These are phyloP conservation scores for Corythaeola cristata DNA, from an alignment of 2,113 vertebrate species.

Conservation along the genomic window DNA sequence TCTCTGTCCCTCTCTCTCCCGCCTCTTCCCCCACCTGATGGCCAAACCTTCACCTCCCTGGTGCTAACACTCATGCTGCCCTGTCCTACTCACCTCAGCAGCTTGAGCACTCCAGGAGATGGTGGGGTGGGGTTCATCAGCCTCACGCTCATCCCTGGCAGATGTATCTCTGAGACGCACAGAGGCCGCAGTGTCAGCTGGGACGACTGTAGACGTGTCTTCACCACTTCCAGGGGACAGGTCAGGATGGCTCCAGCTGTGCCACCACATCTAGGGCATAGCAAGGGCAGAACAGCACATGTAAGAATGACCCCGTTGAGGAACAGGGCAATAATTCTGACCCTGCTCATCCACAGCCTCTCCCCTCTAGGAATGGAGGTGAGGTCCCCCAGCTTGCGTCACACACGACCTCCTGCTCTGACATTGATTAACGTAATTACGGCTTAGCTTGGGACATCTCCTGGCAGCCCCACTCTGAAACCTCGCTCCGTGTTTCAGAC, in stretches of 20 bases:
- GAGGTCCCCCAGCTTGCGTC: background rate
- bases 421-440: background rate
- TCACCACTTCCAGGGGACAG: slow-evolving; percentile 74
- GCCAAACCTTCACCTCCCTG: background rate
- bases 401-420: background rate
- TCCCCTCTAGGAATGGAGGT: background rate
- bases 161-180: slow-evolving; percentile 45
- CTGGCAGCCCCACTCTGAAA: slow-evolving; percentile 18
- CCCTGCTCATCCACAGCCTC: background rate
- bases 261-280: slow-evolving; percentile 59
- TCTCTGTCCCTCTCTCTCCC: background rate
- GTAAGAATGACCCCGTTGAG: background rate
- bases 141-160: slow-evolving; percentile 43
- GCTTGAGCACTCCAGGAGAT: slow-evolving; percentile 42
- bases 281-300: background rate
- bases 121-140: slow-evolving; percentile 13
- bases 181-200: slow-evolving; percentile 36
- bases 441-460: background rate
- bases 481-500: background rate
- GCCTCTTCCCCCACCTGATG: background rate
- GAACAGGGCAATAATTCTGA: background rate
- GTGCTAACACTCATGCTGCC: background rate
- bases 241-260: slow-evolving; percentile 72
- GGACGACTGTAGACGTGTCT: slow-evolving; percentile 71
- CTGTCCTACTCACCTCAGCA: slow-evolving; percentile 58